phyloP scores from a whole-genome alignment of 2,797 vertebrate genomes.

The Phylloscopus collybita region DNA sequence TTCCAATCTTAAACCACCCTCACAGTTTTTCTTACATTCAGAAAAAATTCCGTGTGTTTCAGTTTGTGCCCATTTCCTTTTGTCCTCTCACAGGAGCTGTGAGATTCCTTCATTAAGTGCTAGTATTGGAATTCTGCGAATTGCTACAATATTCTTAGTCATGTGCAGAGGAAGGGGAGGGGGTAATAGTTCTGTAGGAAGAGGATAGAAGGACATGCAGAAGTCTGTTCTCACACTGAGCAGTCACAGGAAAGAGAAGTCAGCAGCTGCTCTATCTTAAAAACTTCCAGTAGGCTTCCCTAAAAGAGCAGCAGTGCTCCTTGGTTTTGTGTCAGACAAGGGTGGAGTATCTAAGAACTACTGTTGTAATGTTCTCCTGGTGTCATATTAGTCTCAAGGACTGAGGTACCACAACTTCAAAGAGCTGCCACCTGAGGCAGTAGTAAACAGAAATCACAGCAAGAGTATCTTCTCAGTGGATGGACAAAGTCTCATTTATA shows the following conservation, averaged over 20 bases:
- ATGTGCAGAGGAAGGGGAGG: neutral
- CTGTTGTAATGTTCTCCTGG: neutral
- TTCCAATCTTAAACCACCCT: neutral
- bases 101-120: neutral
- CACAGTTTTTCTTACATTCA: neutral
- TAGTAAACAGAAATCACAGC: neutral
- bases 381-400: neutral
- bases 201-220: neutral
- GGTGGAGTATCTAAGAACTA: neutral
- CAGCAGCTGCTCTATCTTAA: neutral
- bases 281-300: neutral
- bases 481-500: neutral
- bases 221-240: neutral
- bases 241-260: neutral
- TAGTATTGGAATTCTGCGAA: neutral
- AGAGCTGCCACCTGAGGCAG: neutral
- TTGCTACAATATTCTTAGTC: neutral
- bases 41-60: accelerated
- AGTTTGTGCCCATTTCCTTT: neutral
- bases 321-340: neutral
- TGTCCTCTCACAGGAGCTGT: neutral
- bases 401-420: neutral
- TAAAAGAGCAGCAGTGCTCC: neutral
- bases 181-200: neutral
- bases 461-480: neutral